A percentile compares a stretch with the other conserved stretches of the same genome.
Conservation (phyloP, 2,888 invertebrate species). For the Busseola fusca region DNA sequence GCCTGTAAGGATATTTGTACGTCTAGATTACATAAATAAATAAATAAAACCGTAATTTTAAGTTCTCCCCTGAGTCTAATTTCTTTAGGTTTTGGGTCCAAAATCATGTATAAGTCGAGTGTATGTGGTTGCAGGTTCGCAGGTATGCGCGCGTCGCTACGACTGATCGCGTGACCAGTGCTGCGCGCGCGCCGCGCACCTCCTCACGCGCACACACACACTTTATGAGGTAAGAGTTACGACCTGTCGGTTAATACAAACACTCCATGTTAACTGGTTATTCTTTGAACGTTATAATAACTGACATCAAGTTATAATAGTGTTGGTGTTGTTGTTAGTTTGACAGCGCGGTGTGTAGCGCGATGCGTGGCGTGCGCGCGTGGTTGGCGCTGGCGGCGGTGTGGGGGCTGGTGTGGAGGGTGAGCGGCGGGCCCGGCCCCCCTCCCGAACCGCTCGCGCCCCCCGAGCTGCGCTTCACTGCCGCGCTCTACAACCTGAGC, state of each 20-base stretch:
- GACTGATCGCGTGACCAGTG: conserved; percentile 36
- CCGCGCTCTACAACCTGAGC: conserved; percentile 94
- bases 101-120: neutral
- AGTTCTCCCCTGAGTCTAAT: no score
- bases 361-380: conserved; percentile 59
- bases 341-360: conserved; percentile 51
- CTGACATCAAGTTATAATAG: neutral
- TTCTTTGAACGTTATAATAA: neutral
- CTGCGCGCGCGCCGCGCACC: conserved; percentile 51
- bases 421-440: conserved; percentile 72
- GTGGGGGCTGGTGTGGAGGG: conserved; percentile 62
- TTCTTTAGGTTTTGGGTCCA: no score
- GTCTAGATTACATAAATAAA: no score
- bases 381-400: conserved; percentile 51
- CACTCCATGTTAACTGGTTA: neutral
- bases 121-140: conserved; percentile 19
- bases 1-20: no score
- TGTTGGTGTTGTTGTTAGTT: conserved; percentile 28
- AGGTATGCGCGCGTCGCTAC: conserved; percentile 23
- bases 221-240: conserved; percentile 50
- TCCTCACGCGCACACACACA: conserved; percentile 43
- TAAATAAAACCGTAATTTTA: no score
- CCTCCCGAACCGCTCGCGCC: conserved; percentile 84
- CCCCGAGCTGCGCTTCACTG: conserved; percentile 90
- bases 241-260: neutral